Evolutionary conservation across 2,888 invertebrate genomes (phyloP).

Genomic region (Plutella xylostella): DNA sequence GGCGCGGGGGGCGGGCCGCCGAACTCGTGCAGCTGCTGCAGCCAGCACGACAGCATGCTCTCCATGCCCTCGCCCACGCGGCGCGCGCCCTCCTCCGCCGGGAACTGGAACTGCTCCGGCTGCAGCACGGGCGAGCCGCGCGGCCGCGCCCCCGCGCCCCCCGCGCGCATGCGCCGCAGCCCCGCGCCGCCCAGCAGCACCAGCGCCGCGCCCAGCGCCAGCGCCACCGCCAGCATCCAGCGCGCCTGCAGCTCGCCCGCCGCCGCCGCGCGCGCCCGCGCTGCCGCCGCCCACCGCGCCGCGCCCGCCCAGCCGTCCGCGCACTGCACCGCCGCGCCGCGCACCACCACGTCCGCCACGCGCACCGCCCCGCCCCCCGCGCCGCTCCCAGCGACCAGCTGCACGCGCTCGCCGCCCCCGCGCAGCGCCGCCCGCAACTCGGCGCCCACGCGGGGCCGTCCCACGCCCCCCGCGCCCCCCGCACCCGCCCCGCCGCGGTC

Average conservation of each 20-base stretch:
- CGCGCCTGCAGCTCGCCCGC: background rate
- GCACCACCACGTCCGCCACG: constrained; percentile 12
- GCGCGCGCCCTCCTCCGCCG: constrained; percentile 34
- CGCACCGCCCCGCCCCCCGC: constrained; percentile 9
- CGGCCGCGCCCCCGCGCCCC: constrained; percentile 20
- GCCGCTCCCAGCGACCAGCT: constrained; percentile 2
- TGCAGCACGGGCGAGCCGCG: constrained; percentile 27
- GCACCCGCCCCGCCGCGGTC: background rate
- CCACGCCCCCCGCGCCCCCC: background rate
- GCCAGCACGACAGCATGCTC: constrained; percentile 87
- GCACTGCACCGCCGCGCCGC: constrained; percentile 7
- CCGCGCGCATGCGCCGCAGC: background rate
- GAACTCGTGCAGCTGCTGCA: constrained; percentile 86
- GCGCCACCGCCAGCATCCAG: constrained; percentile 11
- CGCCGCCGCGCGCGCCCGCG: constrained; percentile 18
- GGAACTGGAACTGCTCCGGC: constrained; percentile 29
- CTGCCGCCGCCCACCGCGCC: constrained; percentile 13
- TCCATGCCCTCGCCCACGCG: constrained; percentile 79
- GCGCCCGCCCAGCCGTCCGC: constrained; percentile 5
- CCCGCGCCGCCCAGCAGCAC: constrained; percentile 7
- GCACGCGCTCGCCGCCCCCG: background rate
- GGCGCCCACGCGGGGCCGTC: too few species aligned
- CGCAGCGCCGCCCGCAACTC: background rate
- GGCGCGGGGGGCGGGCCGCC: constrained; percentile 86
- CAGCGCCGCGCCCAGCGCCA: constrained; percentile 13